Evolutionary conservation across 2,113 vertebrate species (phyloP), one percentile per base, ranked within the genome.

Genomic region (Anseranas semipalmata): DNA sequence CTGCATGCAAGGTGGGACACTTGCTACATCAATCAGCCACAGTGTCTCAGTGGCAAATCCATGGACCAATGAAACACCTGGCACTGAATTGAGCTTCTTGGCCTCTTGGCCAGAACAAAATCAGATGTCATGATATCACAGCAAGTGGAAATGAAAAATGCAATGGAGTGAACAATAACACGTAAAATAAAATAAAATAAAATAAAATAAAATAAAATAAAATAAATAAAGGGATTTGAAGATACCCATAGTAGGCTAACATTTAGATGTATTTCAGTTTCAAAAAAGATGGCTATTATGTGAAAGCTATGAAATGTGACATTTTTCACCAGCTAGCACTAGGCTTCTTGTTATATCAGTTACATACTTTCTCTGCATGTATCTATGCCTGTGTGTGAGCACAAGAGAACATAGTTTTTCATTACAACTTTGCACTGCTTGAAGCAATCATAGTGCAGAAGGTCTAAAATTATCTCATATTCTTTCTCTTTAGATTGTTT

Each of bases 251-350:
- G 92, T 60, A 96, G 66, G 67, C 74, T 97, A 94, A 97, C 94
- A 97, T 97, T 97, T 97, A 77, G 95, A 84, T 88, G 96, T 89
- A 92, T 95, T 96, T 96, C 89, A 87, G 82, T 96, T 96, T 95
- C 79, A 94, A 30, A 97, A 96, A 95, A 96, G 79, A 95, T 89
- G 89, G 85, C 65, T 97, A 96, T 97, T 97, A 94, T 35, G 65
- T 79, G 91, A 96, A 96, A 95, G 70, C 66, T 94, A 94, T 90
- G 96, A 96, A 97, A 97, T 97, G 73, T 94, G 93, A 93, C 80
- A 92, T 95, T 97, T 97, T 97, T 92, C 90, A 87, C 82, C 52
- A 71, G 27, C 79, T 76, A 96, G 45, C 77, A 39, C 93, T 76
- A 90, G 56, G 74, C 35, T 96, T 90, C 94, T 92, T 95, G 79